Percentiles rank a stretch among this genome's conserved stretches.
These are phyloP conservation scores for Contarinia nasturtii DNA, from an alignment of 1,140 invertebrate genomes.

Conservation along the genomic window DNA sequence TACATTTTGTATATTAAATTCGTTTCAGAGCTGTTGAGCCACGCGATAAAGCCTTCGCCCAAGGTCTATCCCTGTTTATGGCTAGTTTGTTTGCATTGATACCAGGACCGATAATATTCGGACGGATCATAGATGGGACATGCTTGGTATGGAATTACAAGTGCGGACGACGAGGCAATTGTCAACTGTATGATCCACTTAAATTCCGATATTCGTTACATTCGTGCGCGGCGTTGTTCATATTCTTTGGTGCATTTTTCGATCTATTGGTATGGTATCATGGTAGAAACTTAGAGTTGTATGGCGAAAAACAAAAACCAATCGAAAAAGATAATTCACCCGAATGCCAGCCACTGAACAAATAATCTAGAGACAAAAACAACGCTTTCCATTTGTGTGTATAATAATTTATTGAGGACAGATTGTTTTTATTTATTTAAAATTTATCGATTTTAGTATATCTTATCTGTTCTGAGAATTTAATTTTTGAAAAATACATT, in stretches of 20 bases:
- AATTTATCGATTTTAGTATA: no score
- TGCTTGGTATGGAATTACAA: slow-evolving; percentile 44
- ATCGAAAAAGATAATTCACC: background rate
- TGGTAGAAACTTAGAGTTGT: slow-evolving; percentile 32
- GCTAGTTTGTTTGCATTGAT: slow-evolving; percentile 41
- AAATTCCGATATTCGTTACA: slow-evolving; percentile 37
- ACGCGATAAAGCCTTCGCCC: slow-evolving; percentile 42
- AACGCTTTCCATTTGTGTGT: no score
- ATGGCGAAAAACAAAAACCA: slow-evolving; percentile 30
- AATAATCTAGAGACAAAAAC: no score
- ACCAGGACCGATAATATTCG: slow-evolving; percentile 44
- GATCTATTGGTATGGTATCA: slow-evolving; percentile 35
- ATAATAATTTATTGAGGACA: no score
- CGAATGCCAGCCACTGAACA: background rate
- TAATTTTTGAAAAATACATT: no score
- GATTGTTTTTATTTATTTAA: no score
- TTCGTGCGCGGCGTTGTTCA: slow-evolving; percentile 30
- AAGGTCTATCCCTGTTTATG: slow-evolving; percentile 37
- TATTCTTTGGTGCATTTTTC: slow-evolving; percentile 31
- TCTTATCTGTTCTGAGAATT: no score
- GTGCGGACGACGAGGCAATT: no score
- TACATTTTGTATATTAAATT: background rate
- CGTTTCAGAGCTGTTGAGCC: slow-evolving; percentile 32
- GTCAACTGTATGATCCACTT: slow-evolving; percentile 40
- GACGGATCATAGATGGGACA: slow-evolving; percentile 39